Evolutionary conservation across 2,888 invertebrate genomes (phyloP), one percentile per base, ranked within the genome.

Genomic region (Aradus depressus): DNA sequence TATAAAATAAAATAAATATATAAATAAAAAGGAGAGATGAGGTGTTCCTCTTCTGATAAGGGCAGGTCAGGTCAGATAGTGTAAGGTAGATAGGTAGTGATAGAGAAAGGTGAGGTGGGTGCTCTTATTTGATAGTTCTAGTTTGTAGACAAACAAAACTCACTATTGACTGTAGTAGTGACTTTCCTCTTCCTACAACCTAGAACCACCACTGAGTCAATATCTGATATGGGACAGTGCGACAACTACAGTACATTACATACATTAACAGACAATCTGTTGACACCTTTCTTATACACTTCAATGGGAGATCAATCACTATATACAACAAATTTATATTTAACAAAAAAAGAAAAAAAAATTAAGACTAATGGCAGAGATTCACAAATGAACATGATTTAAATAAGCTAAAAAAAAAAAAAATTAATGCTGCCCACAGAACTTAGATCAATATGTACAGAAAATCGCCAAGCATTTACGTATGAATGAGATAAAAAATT

Each of bases 81-180:
- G n/a, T n/a, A n/a, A n/a, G n/a, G n/a, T n/a, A n/a, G n/a, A n/a
- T n/a, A n/a, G n/a, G n/a, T n/a, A n/a, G n/a, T n/a, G n/a, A n/a
- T n/a, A n/a, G n/a, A n/a, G n/a, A n/a, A n/a, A n/a, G n/a, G n/a
- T n/a, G n/a, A n/a, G n/a, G n/a, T n/a, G n/a, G n/a, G 34, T 44
- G 32, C 25, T 47, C 47, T 18, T 25, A 35, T 47, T 47, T 47
- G 47, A 47, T 47, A 47, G 47, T 47, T 47, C 47, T 47, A 47
- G 47, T 47, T 47, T 47, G 47, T 47, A 47, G 47, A 47, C 47
- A 47, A 47, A 47, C 47, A 47, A 47, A 47, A 47, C 47, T 47
- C 47, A 47, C 47, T 47, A 47, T 47, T 47, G 37, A 47, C 47
- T 47, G 47, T 47, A 14, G 47, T 47, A 47, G 47, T 47, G 35